Evolutionary conservation across 2,888 invertebrate species (phyloP).

Genomic region (Emmelina monodactyla): DNA sequence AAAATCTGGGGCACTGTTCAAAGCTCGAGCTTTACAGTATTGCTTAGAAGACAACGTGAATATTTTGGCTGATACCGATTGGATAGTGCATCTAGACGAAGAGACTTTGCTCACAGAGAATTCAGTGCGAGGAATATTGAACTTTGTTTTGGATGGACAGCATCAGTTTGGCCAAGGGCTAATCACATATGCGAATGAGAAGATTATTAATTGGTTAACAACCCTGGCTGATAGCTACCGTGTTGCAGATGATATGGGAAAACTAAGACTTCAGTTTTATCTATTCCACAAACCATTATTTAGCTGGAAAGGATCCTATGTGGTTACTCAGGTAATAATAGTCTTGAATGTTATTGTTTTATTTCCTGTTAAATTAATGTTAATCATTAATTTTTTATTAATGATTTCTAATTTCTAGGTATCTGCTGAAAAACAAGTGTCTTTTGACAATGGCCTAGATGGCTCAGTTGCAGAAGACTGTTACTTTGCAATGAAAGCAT

Average conservation of each 20-base stretch:
- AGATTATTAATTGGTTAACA: slow-evolving; percentile 96
- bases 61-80: slow-evolving; percentile 84
- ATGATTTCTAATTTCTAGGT: slow-evolving; percentile 65
- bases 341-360: slow-evolving; percentile 1
- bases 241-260: slow-evolving; percentile 98
- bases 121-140: slow-evolving; percentile 87
- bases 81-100: slow-evolving; percentile 98
- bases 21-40: slow-evolving; percentile 94
- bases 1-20: slow-evolving; percentile 91
- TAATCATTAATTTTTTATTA: background rate
- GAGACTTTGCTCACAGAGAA: slow-evolving; percentile 95
- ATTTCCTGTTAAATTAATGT: background rate
- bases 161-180: slow-evolving; percentile 96
- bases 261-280: slow-evolving; percentile 89
- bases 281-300: slow-evolving; percentile 94
- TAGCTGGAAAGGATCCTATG: slow-evolving; percentile 98
- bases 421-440: slow-evolving; percentile 88
- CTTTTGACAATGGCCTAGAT: slow-evolving; percentile 95
- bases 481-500: slow-evolving; percentile 96
- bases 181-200: slow-evolving; percentile 95
- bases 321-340: slow-evolving; percentile 88
- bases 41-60: slow-evolving; percentile 92
- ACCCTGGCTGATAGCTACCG: slow-evolving; percentile 95
- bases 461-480: slow-evolving; percentile 99
- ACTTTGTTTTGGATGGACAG: slow-evolving; percentile 93